phyloP scores from a whole-genome alignment of 2,113 vertebrate genomes.

The Rhabdomys dilectus region DNA sequence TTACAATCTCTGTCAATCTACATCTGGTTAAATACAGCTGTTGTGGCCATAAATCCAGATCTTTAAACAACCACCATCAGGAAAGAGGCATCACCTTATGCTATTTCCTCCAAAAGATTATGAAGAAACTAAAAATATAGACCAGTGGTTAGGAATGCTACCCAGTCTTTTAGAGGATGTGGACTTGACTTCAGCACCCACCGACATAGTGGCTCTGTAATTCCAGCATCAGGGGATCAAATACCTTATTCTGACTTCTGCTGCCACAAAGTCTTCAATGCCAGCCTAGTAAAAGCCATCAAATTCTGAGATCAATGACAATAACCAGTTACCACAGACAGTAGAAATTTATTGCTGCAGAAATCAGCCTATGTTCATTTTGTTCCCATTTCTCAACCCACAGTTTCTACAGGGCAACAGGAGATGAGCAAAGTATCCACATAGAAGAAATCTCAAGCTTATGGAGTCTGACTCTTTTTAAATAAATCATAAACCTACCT shows the following conservation, averaged over 20 bases:
- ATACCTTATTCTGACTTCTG: neutral
- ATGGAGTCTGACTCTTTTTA: neutral
- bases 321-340: neutral
- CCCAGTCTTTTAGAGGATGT: neutral
- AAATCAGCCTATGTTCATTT: neutral
- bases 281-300: neutral
- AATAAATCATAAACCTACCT: neutral
- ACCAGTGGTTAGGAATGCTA: neutral
- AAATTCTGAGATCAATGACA: neutral
- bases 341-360: neutral
- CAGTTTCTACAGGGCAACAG: neutral
- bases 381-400: neutral
- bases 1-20: neutral
- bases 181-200: neutral
- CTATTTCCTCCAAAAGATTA: neutral
- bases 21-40: neutral
- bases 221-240: too few relatives aligned
- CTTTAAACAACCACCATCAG: neutral
- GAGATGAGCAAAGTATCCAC: neutral
- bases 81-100: neutral
- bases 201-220: neutral
- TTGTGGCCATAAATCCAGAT: neutral
- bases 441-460: neutral
- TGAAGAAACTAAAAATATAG: neutral
- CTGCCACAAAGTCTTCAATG: neutral